phyloP scores from a whole-genome alignment of 2,888 invertebrate species.

The Eupithecia subfuscata region DNA sequence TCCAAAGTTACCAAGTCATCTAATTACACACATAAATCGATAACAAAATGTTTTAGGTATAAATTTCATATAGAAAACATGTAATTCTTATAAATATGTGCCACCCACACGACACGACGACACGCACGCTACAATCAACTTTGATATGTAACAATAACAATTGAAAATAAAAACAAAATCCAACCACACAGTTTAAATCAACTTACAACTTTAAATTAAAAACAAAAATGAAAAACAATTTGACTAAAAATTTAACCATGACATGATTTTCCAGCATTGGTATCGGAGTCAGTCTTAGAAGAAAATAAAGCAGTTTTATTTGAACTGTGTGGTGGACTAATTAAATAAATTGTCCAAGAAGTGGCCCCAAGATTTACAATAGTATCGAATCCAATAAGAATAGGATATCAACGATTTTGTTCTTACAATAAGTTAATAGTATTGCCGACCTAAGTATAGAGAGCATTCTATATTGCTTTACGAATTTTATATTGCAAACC shows the following conservation, averaged over 20 bases:
- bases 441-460: not conserved
- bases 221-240: not conserved
- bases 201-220: conserved; percentile 12
- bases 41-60: conserved; percentile 36
- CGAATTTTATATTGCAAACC: conserved; percentile 47
- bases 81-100: conserved; percentile 48
- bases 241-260: not conserved
- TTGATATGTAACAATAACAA: conserved; percentile 77
- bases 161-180: conserved; percentile 54
- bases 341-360: conserved; percentile 41
- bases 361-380: conserved; percentile 49
- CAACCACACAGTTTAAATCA: conserved; percentile 48
- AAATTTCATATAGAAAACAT: conserved; percentile 43
- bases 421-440: conserved; percentile 27
- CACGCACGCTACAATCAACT: conserved; percentile 62
- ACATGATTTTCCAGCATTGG: not conserved
- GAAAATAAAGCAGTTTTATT: conserved; percentile 22
- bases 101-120: conserved; percentile 81
- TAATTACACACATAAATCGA: conserved; percentile 20
- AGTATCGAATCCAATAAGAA: conserved; percentile 32
- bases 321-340: conserved; percentile 41
- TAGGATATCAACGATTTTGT: conserved; percentile 31
- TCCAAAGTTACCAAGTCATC: not conserved
- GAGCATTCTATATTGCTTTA: conserved; percentile 8
- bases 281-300: not conserved